A percentile compares a stretch with the other conserved stretches of the same genome.
phyloP scores from a whole-genome alignment of 2,797 vertebrate species.

The Chaenodraco wilsoni region DNA sequence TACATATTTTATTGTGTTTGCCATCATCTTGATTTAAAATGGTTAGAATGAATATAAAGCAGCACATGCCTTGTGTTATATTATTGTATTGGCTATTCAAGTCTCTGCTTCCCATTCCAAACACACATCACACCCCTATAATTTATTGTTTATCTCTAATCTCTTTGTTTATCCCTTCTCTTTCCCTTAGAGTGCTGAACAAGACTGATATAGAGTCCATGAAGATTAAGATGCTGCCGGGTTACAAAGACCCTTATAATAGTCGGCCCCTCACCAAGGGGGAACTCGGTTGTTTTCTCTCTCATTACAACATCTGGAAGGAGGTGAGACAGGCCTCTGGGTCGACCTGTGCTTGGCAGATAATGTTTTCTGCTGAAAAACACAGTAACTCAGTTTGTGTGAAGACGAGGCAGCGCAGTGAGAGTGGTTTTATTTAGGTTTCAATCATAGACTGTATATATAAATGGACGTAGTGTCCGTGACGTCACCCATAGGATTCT shows the following conservation, averaged over 20 bases:
- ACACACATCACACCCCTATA: neutral
- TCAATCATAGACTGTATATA: too few relatives aligned
- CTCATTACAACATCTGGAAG: conserved; percentile 93
- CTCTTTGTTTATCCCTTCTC: conserved; percentile 27
- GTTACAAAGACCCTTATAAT: conserved; percentile 93
- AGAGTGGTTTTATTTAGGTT: neutral
- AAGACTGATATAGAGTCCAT: conserved; percentile 86
- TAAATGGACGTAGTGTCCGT: too few relatives aligned
- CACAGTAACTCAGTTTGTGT: conserved; percentile 14
- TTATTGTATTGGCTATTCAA: conserved; percentile 2
- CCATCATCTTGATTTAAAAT: neutral
- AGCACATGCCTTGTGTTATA: neutral
- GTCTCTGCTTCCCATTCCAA: neutral
- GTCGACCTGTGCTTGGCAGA: conserved; percentile 27
- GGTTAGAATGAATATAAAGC: neutral
- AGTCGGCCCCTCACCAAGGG: conserved; percentile 92
- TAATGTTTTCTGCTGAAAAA: conserved; percentile 37
- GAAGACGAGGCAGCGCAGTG: conserved; percentile 1
- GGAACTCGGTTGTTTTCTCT: conserved; percentile 95
- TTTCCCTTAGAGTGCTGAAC: conserved; percentile 87
- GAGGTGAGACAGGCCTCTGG: conserved; percentile 79
- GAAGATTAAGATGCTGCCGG: conserved; percentile 92
- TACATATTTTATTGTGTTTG: neutral
- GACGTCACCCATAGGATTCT: too few relatives aligned
- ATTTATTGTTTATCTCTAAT: conserved; percentile 37